Evolutionary conservation across 2,888 invertebrate species (phyloP).

Genomic region (Nephrotoma flavescens): DNA sequence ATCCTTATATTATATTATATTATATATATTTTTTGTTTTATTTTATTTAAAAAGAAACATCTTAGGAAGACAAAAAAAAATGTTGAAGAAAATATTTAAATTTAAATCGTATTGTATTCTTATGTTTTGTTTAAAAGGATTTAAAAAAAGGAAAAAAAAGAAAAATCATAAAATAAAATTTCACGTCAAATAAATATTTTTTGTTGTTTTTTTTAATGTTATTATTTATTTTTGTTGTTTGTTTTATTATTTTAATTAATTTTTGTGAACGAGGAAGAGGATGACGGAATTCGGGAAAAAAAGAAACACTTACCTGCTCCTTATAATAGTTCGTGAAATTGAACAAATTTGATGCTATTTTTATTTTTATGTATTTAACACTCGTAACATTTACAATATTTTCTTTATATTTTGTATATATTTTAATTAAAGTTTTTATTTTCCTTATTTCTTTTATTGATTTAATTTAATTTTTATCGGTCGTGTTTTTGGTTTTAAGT

Average conservation of each 20-base stretch:
- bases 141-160: not conserved
- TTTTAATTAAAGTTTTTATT: not conserved
- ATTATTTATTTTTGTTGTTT: not conserved
- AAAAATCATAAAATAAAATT: not conserved
- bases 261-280: not conserved
- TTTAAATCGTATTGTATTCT: not conserved
- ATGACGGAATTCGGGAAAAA: not conserved
- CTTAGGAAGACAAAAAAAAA: not conserved
- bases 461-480: not conserved
- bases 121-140: not conserved
- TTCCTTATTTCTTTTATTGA: not conserved
- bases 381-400: not conserved
- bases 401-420: not conserved
- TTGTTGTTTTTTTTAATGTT: not conserved
- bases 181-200: not conserved
- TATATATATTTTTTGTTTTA: not conserved
- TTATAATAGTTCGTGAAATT: not conserved
- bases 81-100: not conserved
- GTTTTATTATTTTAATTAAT: not conserved
- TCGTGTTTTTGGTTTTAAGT: not conserved
- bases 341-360: not conserved
- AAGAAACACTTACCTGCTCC: not conserved
- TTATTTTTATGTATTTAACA: not conserved
- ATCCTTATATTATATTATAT: not conserved
- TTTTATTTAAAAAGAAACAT: not conserved